Percentiles rank a stretch among this genome's conserved stretches.
phyloP scores from a whole-genome alignment of 2,888 invertebrate genomes.

The Folsomia manolachei region DNA sequence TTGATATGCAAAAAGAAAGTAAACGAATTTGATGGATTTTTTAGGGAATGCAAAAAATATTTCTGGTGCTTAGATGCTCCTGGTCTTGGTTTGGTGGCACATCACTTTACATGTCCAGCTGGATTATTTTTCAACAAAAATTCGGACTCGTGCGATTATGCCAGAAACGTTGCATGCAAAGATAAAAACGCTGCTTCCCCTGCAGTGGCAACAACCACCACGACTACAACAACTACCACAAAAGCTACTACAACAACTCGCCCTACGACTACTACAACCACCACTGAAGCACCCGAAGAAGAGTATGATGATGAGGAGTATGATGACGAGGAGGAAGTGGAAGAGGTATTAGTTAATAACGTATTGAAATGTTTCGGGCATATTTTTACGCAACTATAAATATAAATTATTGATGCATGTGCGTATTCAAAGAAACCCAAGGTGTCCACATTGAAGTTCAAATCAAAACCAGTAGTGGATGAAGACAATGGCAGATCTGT shows the following conservation, averaged over 20 bases:
- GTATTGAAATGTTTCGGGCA: too few relatives aligned
- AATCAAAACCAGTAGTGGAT: not conserved
- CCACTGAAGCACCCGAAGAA: constrained; percentile 52
- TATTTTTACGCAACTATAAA: too few relatives aligned
- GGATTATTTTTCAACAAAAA: constrained; percentile 86
- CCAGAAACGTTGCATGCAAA: constrained; percentile 68
- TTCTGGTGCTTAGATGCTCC: constrained; percentile 92
- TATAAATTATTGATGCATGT: too few relatives aligned
- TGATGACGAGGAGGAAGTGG: constrained; percentile 59
- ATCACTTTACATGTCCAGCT: constrained; percentile 89
- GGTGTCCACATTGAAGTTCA: not conserved
- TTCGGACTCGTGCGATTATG: constrained; percentile 88
- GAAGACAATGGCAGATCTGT: constrained; percentile 43
- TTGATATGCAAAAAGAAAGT: not conserved
- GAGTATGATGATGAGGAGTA: constrained; percentile 54
- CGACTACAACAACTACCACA: constrained; percentile 52
- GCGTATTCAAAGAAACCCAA: not conserved
- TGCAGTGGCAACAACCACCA: constrained; percentile 57
- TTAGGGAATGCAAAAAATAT: constrained; percentile 64
- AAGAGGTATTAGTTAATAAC: constrained; percentile 53
- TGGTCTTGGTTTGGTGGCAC: constrained; percentile 83
- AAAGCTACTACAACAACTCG: constrained; percentile 58
- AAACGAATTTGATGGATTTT: not conserved
- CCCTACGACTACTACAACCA: constrained; percentile 52
- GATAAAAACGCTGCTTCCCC: constrained; percentile 48